phyloP scores from a whole-genome alignment of 2,797 vertebrate species.

The Anas capensis region DNA sequence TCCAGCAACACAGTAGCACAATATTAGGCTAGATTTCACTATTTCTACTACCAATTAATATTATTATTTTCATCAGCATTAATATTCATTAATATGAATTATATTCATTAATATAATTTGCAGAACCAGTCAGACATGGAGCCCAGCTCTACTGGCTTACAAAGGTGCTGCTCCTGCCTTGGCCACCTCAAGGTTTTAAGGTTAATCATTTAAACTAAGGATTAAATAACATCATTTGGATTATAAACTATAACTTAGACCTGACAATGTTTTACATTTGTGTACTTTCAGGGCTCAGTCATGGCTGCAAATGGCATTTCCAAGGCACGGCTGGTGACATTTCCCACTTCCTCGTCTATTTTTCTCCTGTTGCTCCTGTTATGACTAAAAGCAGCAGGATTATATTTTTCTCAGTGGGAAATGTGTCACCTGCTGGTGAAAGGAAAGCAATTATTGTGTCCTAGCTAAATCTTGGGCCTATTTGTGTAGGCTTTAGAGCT shows the following conservation, averaged over 20 bases:
- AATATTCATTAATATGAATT: too few relatives aligned
- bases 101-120: neutral
- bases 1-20: neutral
- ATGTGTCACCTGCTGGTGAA: conserved; percentile 71
- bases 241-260: conserved; percentile 52
- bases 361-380: conserved; percentile 68
- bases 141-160: neutral
- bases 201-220: conserved; percentile 2
- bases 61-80: neutral
- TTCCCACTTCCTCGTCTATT: conserved; percentile 68
- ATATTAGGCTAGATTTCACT: neutral
- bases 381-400: conserved; percentile 63
- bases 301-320: conserved; percentile 59
- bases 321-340: conserved; percentile 67
- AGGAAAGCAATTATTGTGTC: conserved; percentile 79
- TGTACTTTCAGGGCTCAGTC: conserved; percentile 24
- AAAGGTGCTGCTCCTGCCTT: neutral
- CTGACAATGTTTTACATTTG: conserved; percentile 56
- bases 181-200: neutral
- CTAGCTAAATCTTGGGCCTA: conserved; percentile 68
- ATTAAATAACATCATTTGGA: conserved; percentile 46
- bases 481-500: conserved; percentile 60
- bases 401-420: conserved; percentile 67
- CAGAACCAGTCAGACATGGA: neutral
- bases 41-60: neutral